Conservation (phyloP, 2,888 invertebrate species). For the Heliconius erato region DNA sequence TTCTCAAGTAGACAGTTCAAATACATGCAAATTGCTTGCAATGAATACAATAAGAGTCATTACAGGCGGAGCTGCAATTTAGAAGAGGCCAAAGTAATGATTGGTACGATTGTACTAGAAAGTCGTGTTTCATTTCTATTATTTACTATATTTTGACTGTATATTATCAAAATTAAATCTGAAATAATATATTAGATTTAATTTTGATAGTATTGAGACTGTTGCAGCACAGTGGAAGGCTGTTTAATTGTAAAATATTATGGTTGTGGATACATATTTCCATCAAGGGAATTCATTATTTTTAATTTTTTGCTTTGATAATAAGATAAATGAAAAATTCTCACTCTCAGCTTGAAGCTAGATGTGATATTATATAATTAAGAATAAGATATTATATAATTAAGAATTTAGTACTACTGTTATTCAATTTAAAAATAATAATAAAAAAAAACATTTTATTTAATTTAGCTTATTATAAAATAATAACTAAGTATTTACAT, state of each 20-base stretch:
- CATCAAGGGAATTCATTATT: too few relatives aligned
- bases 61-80: slow-evolving; percentile 64
- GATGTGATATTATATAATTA: too few relatives aligned
- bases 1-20: slow-evolving; percentile 53
- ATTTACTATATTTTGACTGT: neutral
- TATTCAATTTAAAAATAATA: too few relatives aligned
- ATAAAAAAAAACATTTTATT: too few relatives aligned
- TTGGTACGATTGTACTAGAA: slow-evolving; percentile 46
- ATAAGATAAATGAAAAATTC: neutral
- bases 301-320: neutral
- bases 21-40: slow-evolving; percentile 71
- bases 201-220: neutral
- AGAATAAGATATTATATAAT: too few relatives aligned
- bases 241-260: neutral
- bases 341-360: too few relatives aligned
- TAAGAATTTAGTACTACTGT: too few relatives aligned
- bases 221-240: neutral
- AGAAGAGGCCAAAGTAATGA: slow-evolving; percentile 65
- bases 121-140: slow-evolving; percentile 25
- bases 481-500: too few relatives aligned
- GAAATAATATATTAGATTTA: neutral
- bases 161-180: neutral
- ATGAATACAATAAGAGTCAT: slow-evolving; percentile 68
- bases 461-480: too few relatives aligned
- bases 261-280: neutral